phyloP scores from a whole-genome alignment of 2,888 invertebrate species.

The Eurytoma adleriae region DNA sequence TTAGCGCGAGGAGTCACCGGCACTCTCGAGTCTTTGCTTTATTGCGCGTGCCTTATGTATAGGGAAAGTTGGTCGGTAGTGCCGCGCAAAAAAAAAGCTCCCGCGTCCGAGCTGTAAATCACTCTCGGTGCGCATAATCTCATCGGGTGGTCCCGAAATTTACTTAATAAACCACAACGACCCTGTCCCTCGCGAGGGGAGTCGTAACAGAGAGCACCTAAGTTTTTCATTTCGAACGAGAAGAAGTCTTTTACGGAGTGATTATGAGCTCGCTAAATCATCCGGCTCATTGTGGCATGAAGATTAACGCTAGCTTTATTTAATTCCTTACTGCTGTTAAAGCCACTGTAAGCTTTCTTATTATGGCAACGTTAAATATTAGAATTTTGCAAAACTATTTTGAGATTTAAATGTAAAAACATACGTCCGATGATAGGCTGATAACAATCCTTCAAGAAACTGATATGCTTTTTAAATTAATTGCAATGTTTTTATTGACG shows the following conservation, averaged over 20 bases:
- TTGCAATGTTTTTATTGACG: no score
- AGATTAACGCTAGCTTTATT: no score
- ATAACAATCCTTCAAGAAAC: no score
- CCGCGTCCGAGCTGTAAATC: constrained; percentile 10
- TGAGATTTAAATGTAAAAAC: no score
- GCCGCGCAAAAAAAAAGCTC: background rate
- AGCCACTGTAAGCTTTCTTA: no score
- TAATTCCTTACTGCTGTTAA: no score
- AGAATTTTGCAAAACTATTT: no score
- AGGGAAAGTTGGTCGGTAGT: no score
- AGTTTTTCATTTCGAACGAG: background rate
- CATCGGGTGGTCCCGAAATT: background rate
- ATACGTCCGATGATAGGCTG: no score
- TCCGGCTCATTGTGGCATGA: background rate
- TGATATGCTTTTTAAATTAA: no score
- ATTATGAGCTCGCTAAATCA: constrained; percentile 8
- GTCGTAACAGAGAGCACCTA: background rate
- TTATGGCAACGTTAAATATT: no score
- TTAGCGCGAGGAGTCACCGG: background rate
- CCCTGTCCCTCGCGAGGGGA: background rate
- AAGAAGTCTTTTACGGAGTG: background rate
- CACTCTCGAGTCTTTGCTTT: constrained; percentile 15
- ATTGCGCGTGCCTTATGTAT: constrained; percentile 9
- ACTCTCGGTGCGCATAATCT: background rate
- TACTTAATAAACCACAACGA: background rate